These are phyloP conservation scores for Eudemis profundana DNA, from an alignment of 2,888 invertebrate genomes.

Conservation along the genomic window DNA sequence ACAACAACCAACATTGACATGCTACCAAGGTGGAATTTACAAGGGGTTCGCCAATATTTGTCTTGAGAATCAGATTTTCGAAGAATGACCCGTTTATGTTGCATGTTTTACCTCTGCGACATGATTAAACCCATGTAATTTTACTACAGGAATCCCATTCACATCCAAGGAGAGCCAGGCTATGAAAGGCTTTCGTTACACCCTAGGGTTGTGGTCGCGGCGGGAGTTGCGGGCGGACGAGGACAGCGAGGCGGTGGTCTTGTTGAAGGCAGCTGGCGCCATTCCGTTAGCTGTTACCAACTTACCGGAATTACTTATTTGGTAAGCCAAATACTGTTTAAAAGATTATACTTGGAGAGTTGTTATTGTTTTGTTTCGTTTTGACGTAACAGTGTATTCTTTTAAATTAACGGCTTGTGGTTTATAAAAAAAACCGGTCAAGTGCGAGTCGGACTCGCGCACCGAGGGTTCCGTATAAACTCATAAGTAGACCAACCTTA, in stretches of 20 bases:
- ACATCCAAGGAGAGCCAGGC: slow-evolving; percentile 96
- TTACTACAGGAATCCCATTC: slow-evolving; percentile 91
- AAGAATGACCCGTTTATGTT: no score
- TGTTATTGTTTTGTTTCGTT: no score
- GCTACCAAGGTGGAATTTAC: no score
- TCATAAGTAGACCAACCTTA: no score
- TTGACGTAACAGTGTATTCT: not conserved
- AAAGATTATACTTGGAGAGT: not conserved
- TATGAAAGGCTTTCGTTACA: slow-evolving; percentile 89
- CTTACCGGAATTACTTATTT: slow-evolving; percentile 96
- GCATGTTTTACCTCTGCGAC: no score
- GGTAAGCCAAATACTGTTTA: slow-evolving; percentile 74
- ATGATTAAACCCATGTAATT: not conserved
- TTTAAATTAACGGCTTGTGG: no score
- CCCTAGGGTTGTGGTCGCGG: slow-evolving; percentile 88
- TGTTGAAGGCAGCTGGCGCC: slow-evolving; percentile 92
- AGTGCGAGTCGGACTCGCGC: no score
- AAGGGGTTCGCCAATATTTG: no score
- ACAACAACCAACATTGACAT: no score
- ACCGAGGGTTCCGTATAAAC: no score
- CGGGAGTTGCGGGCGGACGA: slow-evolving; percentile 86
- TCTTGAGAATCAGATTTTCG: no score
- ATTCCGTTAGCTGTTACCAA: slow-evolving; percentile 95
- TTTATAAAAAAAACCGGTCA: no score
- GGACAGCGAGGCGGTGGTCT: slow-evolving; percentile 91